Evolutionary conservation across 92 coral and sea anemone genomes (phyloP).

Genomic region (Pocillopora grandis): DNA sequence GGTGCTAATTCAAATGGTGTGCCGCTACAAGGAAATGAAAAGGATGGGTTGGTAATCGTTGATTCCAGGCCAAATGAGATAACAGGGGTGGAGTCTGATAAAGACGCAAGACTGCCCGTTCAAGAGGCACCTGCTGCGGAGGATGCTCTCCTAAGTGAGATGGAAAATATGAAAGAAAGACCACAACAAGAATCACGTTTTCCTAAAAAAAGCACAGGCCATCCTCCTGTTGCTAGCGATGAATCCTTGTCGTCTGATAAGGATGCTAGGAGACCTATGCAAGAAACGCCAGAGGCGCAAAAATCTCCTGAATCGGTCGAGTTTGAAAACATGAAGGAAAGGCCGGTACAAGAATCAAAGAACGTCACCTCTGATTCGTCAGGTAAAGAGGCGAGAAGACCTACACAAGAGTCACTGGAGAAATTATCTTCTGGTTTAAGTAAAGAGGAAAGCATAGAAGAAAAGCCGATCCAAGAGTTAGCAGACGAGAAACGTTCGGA

Average conservation of each 20-base stretch:
- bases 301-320: background rate
- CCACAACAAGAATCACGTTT: background rate
- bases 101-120: constrained; percentile 7
- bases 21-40: background rate
- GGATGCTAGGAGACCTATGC: background rate
- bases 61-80: background rate
- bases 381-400: background rate
- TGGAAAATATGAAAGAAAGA: too few species aligned
- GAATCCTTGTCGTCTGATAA: background rate
- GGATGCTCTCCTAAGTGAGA: too few species aligned
- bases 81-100: background rate
- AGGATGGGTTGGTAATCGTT: background rate
- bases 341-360: background rate
- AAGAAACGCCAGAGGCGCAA: background rate
- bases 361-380: background rate
- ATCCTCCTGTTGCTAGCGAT: background rate
- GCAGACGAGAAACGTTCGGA: background rate
- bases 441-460: background rate
- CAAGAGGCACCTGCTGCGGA: background rate
- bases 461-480: background rate
- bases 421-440: too few species aligned
- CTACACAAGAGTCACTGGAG: background rate
- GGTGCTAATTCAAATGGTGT: background rate
- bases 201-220: background rate
- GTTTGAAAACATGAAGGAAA: background rate